These are phyloP conservation scores for Pachyramphus minor DNA, from an alignment of 2,113 vertebrate genomes.

Conservation along the genomic window DNA sequence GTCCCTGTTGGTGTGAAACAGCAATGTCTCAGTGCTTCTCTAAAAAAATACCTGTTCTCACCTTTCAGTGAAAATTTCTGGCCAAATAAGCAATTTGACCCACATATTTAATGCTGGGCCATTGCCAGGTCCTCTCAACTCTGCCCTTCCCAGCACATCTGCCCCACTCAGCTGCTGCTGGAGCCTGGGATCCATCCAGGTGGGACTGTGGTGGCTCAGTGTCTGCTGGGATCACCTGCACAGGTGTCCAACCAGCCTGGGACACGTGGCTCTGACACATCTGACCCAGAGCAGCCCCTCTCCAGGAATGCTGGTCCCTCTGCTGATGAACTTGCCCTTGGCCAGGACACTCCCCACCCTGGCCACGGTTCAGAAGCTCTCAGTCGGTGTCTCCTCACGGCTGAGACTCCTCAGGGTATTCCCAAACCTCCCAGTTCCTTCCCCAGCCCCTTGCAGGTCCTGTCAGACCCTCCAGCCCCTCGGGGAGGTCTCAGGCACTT, in stretches of 20 bases:
- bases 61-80: not conserved
- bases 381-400: not conserved
- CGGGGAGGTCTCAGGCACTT: not conserved
- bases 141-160: not conserved
- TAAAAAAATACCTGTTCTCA: not conserved
- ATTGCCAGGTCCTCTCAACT: not conserved
- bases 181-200: not conserved
- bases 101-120: not conserved
- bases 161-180: not conserved
- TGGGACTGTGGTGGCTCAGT: not conserved
- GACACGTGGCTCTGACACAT: accelerated
- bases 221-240: not conserved
- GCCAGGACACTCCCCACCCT: not conserved
- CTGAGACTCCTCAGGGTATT: not conserved
- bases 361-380: not conserved
- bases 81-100: not conserved
- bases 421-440: not conserved
- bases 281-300: not conserved
- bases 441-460: not conserved
- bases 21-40: not conserved
- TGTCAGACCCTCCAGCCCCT: not conserved
- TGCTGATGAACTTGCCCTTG: not conserved
- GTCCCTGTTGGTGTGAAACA: not conserved
- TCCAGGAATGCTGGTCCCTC: not conserved
- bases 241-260: not conserved